phyloP scores from a whole-genome alignment of 2,888 invertebrate genomes.

The Cordylochernes scorpioides region DNA sequence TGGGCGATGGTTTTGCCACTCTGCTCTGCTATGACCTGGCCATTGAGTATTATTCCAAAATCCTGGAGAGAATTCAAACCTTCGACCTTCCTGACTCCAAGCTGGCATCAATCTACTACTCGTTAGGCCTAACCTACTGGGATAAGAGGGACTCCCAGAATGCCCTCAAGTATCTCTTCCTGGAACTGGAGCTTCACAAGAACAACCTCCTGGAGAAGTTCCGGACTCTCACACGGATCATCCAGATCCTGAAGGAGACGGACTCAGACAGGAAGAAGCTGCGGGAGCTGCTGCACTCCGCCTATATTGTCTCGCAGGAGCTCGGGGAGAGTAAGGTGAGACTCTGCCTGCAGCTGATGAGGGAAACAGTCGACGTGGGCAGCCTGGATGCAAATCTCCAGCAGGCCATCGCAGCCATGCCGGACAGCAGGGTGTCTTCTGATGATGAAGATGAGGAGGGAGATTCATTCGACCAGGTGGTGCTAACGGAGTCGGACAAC shows the following conservation, averaged over 20 bases:
- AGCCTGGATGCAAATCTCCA: no score
- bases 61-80: conserved; percentile 22
- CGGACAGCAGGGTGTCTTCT: no score
- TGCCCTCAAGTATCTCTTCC: conserved; percentile 41
- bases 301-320: no score
- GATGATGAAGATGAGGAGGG: conserved; percentile 5
- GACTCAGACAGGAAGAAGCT: no score
- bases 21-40: conserved; percentile 42
- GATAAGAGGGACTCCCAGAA: conserved; percentile 43
- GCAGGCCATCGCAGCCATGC: no score
- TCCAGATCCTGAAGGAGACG: not conserved
- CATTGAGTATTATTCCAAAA: conserved; percentile 46
- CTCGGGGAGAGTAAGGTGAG: no score
- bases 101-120: conserved; percentile 32
- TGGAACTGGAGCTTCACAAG: conserved; percentile 39
- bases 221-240: conserved; percentile 39
- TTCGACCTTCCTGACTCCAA: conserved; percentile 21
- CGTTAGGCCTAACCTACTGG: conserved; percentile 53
- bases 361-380: no score
- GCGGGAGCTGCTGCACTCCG: no score
- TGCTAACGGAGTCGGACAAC: no score
- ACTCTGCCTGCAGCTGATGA: no score
- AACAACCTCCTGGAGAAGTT: conserved; percentile 38
- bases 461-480: conserved; percentile 1
- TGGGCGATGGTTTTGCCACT: conserved; percentile 54